Base-by-base conservation (phyloP, 2,888 invertebrate species). In the Parasteatoda lunata region DNA sequence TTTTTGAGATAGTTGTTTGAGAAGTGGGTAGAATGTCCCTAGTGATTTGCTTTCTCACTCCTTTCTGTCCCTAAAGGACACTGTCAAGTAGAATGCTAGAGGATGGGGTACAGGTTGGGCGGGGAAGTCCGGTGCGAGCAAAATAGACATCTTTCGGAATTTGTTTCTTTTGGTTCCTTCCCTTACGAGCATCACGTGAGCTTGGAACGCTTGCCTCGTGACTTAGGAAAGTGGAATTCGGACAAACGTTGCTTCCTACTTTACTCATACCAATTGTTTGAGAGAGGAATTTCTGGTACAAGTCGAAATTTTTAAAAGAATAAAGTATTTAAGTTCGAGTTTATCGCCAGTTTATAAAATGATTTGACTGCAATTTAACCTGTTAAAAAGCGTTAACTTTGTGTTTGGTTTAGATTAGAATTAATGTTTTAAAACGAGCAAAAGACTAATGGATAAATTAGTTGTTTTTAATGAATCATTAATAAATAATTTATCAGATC, bases 1-100 rank as follows among this genome's bases (percentile, higher is more conserved):
- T 81, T 81, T 81, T 68, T 81, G 80, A 77, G 77, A 84, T 51
- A 77, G 84, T 77, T 84, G 84, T 84, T 84, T 84, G 84, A 59
- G 84, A 77, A 77, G 69, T 76, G 64, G 64, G 76, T 65, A 54
- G 84, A 65, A 49, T 48, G 72, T 84, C 84, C 84, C 84, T 45
- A 5, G 77, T 64, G 84, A 47, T 70, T 84, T 77, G 54, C 72
- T 48, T 84, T 77, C 84, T 70, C 77, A 77, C 84, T 72, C 65
- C 77, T 84, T 77, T 66, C 72, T 84, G 77, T 84, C 84, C 77
- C 84, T 59, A 72, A 72, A 84, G 84, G 77, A 77, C 75, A 54
- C 72, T 77, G 84, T 84, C 84, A 84, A 77, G 84, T 84, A 77
- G 66, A 66, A 48, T 59, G 59, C 59, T 59, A 59, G 11, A 13